Conservation (phyloP, 2,888 invertebrate species). For the Xestia sexstrigata region DNA sequence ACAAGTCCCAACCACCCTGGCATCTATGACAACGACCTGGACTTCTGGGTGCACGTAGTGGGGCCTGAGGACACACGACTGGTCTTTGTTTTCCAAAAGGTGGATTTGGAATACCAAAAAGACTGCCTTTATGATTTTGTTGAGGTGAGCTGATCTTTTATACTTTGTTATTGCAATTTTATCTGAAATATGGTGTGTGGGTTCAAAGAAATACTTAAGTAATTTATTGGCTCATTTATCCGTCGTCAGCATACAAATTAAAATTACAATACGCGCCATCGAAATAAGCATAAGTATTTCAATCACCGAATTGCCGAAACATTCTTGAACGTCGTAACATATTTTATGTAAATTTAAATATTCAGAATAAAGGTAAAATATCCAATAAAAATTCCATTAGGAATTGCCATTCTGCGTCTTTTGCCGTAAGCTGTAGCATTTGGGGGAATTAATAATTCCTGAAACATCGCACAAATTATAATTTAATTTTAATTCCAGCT, state of each 20-base stretch:
- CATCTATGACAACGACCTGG: conserved; percentile 93
- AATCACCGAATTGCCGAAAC: conserved; percentile 35
- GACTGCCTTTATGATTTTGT: conserved; percentile 95
- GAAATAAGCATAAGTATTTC: conserved; percentile 29
- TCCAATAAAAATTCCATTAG: conserved; percentile 53
- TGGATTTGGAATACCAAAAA: conserved; percentile 94
- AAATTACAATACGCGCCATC: conserved; percentile 21
- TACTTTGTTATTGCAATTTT: not conserved
- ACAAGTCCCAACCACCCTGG: conserved; percentile 94
- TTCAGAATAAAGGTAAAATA: conserved; percentile 39
- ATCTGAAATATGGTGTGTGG: not conserved
- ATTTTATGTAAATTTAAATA: conserved; percentile 47
- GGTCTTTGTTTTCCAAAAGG: conserved; percentile 92
- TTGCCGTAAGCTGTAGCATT: conserved; percentile 32
- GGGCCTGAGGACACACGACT: conserved; percentile 92
- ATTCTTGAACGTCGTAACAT: conserved; percentile 28
- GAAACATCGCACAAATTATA: conserved; percentile 51
- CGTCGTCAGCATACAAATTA: conserved; percentile 22
- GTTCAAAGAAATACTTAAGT: not conserved
- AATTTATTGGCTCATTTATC: not conserved
- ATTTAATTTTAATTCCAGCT: conserved; percentile 51
- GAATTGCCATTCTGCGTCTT: conserved; percentile 44
- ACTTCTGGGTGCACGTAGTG: conserved; percentile 93
- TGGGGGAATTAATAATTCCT: conserved; percentile 53
- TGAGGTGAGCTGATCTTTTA: conserved; percentile 86